Conservation (phyloP, 2,113 vertebrate species). For the Natator depressus region DNA sequence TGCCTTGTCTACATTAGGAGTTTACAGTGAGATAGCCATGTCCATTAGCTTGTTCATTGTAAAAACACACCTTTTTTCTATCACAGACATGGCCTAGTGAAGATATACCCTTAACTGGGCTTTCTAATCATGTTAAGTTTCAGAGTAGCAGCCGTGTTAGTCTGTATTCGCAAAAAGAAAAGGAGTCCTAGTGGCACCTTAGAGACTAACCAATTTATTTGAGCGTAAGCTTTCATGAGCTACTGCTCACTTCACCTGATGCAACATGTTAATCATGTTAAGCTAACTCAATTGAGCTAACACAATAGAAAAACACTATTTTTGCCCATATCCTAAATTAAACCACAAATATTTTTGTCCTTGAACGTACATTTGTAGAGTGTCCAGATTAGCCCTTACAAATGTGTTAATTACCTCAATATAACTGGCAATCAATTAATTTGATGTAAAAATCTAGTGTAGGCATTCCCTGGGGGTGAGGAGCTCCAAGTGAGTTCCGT, state of each 20-base stretch:
- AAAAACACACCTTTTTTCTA: neutral
- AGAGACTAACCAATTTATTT: too few relatives aligned
- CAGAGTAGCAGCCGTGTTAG: too few relatives aligned
- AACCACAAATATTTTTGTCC: constrained; percentile 42
- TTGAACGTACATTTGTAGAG: neutral
- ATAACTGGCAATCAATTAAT: neutral
- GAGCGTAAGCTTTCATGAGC: too few relatives aligned
- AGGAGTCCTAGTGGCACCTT: too few relatives aligned
- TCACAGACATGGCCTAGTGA: neutral
- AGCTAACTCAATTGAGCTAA: neutral
- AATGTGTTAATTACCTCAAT: neutral
- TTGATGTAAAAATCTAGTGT: neutral
- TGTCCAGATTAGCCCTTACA: neutral
- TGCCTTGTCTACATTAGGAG: neutral
- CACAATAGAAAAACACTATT: neutral
- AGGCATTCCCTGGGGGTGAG: neutral
- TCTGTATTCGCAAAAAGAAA: too few relatives aligned
- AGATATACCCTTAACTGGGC: neutral
- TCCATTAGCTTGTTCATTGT: neutral
- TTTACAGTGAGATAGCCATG: neutral
- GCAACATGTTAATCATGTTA: neutral
- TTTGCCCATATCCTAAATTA: constrained; percentile 25
- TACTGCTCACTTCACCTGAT: too few relatives aligned
- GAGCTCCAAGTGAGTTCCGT: neutral
- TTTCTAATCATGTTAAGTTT: neutral